phyloP scores from a whole-genome alignment of 2,888 invertebrate species.

The Synergus gifuensis region DNA sequence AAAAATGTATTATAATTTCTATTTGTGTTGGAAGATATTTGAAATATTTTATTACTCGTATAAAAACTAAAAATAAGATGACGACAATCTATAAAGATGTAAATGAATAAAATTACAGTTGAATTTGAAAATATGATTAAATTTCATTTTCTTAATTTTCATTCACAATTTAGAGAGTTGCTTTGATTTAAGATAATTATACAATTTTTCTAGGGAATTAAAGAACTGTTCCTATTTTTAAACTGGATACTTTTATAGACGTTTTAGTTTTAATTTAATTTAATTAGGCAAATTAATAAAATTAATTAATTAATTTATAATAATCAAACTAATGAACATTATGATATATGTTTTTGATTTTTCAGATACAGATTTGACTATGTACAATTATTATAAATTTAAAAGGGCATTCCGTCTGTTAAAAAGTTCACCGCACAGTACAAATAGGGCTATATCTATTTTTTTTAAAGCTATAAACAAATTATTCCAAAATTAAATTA shows the following conservation, averaged over 20 bases:
- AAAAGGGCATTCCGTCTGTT: too few relatives aligned
- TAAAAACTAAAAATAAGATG: neutral
- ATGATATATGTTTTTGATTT: too few relatives aligned
- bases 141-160: neutral
- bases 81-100: neutral
- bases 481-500: neutral
- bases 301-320: too few relatives aligned
- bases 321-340: too few relatives aligned
- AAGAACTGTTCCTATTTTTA: neutral
- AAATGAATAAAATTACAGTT: neutral
- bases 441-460: too few relatives aligned
- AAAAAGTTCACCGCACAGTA: too few relatives aligned
- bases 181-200: neutral
- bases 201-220: neutral
- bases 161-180: neutral
- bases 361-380: too few relatives aligned
- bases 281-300: neutral
- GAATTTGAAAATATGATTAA: neutral
- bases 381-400: too few relatives aligned
- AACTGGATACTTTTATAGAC: neutral
- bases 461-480: neutral
- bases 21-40: slow-evolving; percentile 3
- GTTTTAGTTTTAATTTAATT: neutral
- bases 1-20: slow-evolving; percentile 6
- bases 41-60: slow-evolving; percentile 12